Evolutionary conservation across 2,113 vertebrate species (phyloP).

Genomic region (Anser brachyrhynchus): DNA sequence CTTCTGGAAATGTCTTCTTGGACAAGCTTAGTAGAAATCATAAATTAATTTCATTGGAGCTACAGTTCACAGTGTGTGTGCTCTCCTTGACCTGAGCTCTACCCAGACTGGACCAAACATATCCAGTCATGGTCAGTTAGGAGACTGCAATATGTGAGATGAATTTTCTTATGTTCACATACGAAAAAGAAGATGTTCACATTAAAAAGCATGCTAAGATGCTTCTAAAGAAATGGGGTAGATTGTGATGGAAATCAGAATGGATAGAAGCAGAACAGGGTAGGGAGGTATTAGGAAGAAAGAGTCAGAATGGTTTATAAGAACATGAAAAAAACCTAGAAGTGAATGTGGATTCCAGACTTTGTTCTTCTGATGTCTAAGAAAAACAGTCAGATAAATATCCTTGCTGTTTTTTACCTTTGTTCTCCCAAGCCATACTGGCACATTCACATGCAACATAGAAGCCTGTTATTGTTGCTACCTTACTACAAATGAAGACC

Average conservation of each 20-base stretch:
- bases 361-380: background rate
- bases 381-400: background rate
- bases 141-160: background rate
- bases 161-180: background rate
- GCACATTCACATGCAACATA: background rate
- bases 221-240: background rate
- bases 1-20: background rate
- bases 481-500: background rate
- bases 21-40: background rate
- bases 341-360: background rate
- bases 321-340: background rate
- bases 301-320: background rate
- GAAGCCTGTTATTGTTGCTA: background rate
- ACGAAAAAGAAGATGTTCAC: background rate
- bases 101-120: background rate
- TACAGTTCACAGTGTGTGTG: background rate
- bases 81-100: background rate
- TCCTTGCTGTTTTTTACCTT: background rate
- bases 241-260: background rate
- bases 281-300: background rate
- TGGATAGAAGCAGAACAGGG: background rate
- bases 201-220: background rate
- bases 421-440: background rate
- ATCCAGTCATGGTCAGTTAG: background rate
- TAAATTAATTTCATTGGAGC: background rate